A percentile compares a stretch with the other conserved stretches of the same genome.
Conservation (phyloP, 2,797 vertebrate genomes). For the Morus bassanus region DNA sequence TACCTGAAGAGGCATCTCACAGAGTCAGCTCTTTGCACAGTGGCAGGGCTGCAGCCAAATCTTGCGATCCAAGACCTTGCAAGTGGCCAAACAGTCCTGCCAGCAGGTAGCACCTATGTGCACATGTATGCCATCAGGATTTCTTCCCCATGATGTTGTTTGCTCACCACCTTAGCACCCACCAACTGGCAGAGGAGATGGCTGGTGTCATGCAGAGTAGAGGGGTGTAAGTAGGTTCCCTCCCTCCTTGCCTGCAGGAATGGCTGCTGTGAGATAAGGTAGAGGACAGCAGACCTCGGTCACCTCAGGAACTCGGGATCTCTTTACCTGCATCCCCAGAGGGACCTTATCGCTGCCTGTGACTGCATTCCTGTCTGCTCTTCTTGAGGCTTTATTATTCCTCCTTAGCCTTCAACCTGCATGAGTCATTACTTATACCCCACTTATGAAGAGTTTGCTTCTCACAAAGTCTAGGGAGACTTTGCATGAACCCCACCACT, state of each 20-base stretch:
- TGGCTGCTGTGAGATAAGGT: not conserved
- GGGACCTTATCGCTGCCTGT: not conserved
- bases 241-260: not conserved
- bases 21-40: not conserved
- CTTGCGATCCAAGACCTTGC: not conserved
- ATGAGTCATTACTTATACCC: not conserved
- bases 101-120: not conserved
- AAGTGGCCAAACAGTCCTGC: not conserved
- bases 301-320: not conserved
- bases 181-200: not conserved
- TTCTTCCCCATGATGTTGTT: fast-evolving
- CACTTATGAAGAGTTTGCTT: not conserved
- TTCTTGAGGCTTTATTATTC: not conserved
- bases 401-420: not conserved
- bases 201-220: not conserved
- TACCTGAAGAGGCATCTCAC: not conserved
- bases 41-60: not conserved
- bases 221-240: not conserved
- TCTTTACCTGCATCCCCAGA: not conserved
- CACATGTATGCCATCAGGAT: not conserved
- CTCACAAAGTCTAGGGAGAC: not conserved
- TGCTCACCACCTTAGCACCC: not conserved
- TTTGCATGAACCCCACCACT: not conserved
- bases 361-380: not conserved
- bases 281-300: not conserved